Conservation (phyloP, 2,888 invertebrate genomes). For the Ennomos quercinarius region DNA sequence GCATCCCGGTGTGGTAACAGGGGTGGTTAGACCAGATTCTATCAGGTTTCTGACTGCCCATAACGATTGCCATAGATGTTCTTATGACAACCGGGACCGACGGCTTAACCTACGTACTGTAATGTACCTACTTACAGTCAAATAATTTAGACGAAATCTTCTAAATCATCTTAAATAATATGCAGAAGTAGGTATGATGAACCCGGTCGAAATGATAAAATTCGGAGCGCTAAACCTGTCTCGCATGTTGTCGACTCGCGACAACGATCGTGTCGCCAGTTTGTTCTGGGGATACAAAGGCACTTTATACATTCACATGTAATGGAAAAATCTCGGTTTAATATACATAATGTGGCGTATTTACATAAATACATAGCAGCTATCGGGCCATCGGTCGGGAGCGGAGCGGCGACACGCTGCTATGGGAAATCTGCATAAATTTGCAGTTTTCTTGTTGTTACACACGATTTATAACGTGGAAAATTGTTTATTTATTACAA, state of each 20-base stretch:
- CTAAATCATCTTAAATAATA: neutral
- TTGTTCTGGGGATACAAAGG: slow-evolving; percentile 36
- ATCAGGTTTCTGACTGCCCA: no score
- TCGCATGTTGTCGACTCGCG: slow-evolving; percentile 17
- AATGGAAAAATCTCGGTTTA: slow-evolving; percentile 60
- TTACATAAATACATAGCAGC: slow-evolving; percentile 64
- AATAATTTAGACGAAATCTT: no score
- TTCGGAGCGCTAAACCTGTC: slow-evolving; percentile 1
- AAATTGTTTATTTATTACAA: slow-evolving; percentile 75
- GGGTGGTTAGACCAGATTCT: no score
- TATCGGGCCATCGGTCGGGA: slow-evolving; percentile 56
- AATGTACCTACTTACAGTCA: no score
- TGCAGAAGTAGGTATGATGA: neutral
- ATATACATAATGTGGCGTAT: slow-evolving; percentile 61
- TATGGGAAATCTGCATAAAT: slow-evolving; percentile 77
- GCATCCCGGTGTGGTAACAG: no score
- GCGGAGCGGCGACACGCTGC: slow-evolving; percentile 61
- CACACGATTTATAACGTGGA: slow-evolving; percentile 69
- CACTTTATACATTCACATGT: slow-evolving; percentile 46
- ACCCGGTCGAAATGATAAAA: neutral
- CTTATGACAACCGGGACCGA: no score
- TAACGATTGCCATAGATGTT: no score
- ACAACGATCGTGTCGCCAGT: slow-evolving; percentile 27
- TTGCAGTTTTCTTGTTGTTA: slow-evolving; percentile 79
- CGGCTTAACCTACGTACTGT: no score